Evolutionary conservation across 30 jellyfish, hydroid and myxozoan genomes (phyloP).

Genomic region (Aurelia aurita complex sp. Pacific): DNA sequence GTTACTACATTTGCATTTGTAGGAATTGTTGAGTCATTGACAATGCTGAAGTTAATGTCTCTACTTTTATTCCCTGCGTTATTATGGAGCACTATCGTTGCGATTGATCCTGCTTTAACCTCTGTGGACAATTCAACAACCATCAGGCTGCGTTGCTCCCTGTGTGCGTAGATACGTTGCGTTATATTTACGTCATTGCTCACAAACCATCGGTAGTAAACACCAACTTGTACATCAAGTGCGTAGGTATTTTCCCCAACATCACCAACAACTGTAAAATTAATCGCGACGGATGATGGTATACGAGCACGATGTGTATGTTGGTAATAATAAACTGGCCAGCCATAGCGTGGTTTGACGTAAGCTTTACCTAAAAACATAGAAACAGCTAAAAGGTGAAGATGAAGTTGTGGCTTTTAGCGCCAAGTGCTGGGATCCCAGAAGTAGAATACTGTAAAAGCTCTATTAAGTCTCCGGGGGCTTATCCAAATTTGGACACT

Average conservation of each 20-base stretch:
- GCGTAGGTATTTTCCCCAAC: slow-evolving; percentile 33
- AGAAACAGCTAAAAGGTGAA: too few relatives aligned
- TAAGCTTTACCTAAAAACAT: slow-evolving; percentile 18
- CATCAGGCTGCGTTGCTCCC: slow-evolving; percentile 20
- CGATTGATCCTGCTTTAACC: background rate
- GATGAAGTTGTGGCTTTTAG: too few relatives aligned
- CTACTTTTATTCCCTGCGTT: slow-evolving; percentile 33
- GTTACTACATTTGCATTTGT: background rate
- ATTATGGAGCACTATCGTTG: background rate
- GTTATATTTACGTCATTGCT: slow-evolving; percentile 8
- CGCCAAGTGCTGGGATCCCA: too few relatives aligned
- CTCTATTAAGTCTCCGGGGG: too few relatives aligned
- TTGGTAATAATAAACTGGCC: slow-evolving; percentile 18
- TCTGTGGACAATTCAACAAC: slow-evolving; percentile 15
- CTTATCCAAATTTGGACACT: too few relatives aligned
- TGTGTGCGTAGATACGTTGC: slow-evolving; percentile 69
- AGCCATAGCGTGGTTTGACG: slow-evolving; percentile 31
- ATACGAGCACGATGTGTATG: slow-evolving; percentile 75
- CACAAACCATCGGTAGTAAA: slow-evolving; percentile 43
- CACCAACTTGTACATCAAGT: slow-evolving; percentile 44
- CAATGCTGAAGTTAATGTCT: slow-evolving; percentile 37
- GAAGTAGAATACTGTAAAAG: too few relatives aligned
- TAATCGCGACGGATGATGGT: slow-evolving; percentile 51
- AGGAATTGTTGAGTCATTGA: background rate
- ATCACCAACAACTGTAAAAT: background rate